Evolutionary conservation across 1,140 invertebrate species (phyloP).

Genomic region (Drosophila insularis): DNA sequence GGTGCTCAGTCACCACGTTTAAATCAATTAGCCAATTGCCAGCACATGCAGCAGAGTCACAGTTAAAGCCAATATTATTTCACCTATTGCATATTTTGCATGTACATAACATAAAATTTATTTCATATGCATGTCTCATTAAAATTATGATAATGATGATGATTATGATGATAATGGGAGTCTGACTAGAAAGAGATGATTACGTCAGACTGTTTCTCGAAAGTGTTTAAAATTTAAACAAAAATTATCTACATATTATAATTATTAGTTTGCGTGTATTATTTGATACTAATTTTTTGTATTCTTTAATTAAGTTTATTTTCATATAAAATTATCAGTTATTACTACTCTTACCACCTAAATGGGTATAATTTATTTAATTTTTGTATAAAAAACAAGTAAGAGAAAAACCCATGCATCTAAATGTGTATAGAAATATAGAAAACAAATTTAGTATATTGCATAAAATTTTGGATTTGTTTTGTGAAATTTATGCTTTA

Average conservation of each 20-base stretch:
- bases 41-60: slow-evolving; percentile 42
- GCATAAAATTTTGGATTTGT: slow-evolving; percentile 23
- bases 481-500: slow-evolving; percentile 20
- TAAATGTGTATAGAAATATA: slow-evolving; percentile 35
- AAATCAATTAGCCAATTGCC: slow-evolving; percentile 37
- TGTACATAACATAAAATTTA: slow-evolving; percentile 30
- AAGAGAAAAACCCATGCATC: background rate
- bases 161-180: background rate
- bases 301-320: slow-evolving; percentile 56
- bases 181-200: slow-evolving; percentile 24
- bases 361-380: slow-evolving; percentile 64
- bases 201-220: slow-evolving; percentile 33
- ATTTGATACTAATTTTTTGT: slow-evolving; percentile 41
- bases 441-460: slow-evolving; percentile 26
- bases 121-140: slow-evolving; percentile 28
- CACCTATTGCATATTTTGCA: slow-evolving; percentile 19
- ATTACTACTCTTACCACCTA: slow-evolving; percentile 46
- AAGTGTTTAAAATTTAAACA: slow-evolving; percentile 42
- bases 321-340: slow-evolving; percentile 16
- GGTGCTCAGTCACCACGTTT: slow-evolving; percentile 46
- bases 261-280: slow-evolving; percentile 55
- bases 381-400: slow-evolving; percentile 34
- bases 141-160: background rate
- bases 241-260: slow-evolving; percentile 2
- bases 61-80: slow-evolving; percentile 24